Percentiles rank a stretch among this genome's conserved stretches.
Evolutionary conservation across 2,888 invertebrate genomes (phyloP).

Genomic region (Caenorhabditis uteleia): DNA sequence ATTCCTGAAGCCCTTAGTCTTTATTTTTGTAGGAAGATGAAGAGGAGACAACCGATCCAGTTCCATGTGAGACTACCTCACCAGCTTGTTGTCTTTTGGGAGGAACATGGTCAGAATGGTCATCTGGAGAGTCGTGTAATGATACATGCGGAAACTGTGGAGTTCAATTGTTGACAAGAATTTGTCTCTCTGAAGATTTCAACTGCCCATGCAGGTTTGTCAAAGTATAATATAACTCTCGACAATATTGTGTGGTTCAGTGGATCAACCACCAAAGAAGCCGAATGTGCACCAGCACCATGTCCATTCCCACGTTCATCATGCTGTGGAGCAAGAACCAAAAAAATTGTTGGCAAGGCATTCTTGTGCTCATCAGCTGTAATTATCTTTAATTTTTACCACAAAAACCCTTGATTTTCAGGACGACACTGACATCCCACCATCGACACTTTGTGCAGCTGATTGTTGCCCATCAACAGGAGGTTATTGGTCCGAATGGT

Average conservation of each 20-base stretch:
- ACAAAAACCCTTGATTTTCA: constrained; percentile 1
- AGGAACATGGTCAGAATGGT: constrained; percentile 40
- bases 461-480: constrained; percentile 44
- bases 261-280: constrained; percentile 34
- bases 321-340: constrained; percentile 40
- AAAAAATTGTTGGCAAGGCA: constrained; percentile 15
- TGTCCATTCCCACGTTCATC: constrained; percentile 38
- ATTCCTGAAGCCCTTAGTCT: not conserved
- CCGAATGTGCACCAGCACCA: constrained; percentile 31
- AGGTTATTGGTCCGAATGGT: constrained; percentile 54
- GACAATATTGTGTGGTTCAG: constrained; percentile 19
- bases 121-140: constrained; percentile 16
- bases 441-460: constrained; percentile 25
- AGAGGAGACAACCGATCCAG: not conserved
- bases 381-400: not conserved
- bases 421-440: constrained; percentile 30
- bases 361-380: constrained; percentile 27
- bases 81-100: constrained; percentile 27
- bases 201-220: constrained; percentile 41
- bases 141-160: constrained; percentile 48
- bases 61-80: constrained; percentile 10
- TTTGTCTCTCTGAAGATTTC: constrained; percentile 30
- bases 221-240: not conserved
- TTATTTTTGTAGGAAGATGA: constrained; percentile 1
- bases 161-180: constrained; percentile 22